phyloP scores from a whole-genome alignment of 1,140 invertebrate species.

The Brachystomella parvula region DNA sequence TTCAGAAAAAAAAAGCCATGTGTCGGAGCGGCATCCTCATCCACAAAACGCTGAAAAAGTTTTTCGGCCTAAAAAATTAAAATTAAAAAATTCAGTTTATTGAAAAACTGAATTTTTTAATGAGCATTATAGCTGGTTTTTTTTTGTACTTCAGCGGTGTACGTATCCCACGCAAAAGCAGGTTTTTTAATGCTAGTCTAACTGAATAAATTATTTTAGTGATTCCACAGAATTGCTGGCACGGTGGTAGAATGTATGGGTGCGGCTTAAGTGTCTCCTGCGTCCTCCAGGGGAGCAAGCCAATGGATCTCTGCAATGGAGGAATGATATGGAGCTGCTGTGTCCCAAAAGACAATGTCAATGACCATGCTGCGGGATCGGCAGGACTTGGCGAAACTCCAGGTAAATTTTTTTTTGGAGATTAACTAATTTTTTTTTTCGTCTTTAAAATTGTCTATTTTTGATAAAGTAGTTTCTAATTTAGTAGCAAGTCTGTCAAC shows the following conservation, averaged over 20 bases:
- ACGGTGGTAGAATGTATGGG: slow-evolving; percentile 75
- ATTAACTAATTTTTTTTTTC: background rate
- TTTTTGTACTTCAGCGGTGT: too few relatives aligned
- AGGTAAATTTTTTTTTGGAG: slow-evolving; percentile 56
- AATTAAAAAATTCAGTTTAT: too few relatives aligned
- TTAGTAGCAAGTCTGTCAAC: slow-evolving; percentile 5
- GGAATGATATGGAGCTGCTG: slow-evolving; percentile 60
- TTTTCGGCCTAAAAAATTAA: too few relatives aligned
- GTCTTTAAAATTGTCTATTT: background rate
- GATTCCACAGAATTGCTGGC: slow-evolving; percentile 84
- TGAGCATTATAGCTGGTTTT: too few relatives aligned
- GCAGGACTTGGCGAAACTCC: slow-evolving; percentile 65
- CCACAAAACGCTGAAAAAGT: too few relatives aligned
- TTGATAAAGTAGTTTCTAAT: slow-evolving; percentile 10
- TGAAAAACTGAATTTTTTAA: too few relatives aligned
- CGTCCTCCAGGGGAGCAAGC: slow-evolving; percentile 73
- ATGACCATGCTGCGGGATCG: slow-evolving; percentile 43
- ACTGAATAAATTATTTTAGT: slow-evolving; percentile 68
- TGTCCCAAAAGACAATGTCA: slow-evolving; percentile 63
- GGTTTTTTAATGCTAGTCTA: too few relatives aligned
- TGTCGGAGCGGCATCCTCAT: too few relatives aligned
- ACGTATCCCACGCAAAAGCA: too few relatives aligned
- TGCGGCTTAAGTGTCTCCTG: slow-evolving; percentile 84
- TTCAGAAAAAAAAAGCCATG: too few relatives aligned
- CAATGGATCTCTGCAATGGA: slow-evolving; percentile 82